phyloP scores from a whole-genome alignment of 2,888 invertebrate genomes.

The Ophraella communa region DNA sequence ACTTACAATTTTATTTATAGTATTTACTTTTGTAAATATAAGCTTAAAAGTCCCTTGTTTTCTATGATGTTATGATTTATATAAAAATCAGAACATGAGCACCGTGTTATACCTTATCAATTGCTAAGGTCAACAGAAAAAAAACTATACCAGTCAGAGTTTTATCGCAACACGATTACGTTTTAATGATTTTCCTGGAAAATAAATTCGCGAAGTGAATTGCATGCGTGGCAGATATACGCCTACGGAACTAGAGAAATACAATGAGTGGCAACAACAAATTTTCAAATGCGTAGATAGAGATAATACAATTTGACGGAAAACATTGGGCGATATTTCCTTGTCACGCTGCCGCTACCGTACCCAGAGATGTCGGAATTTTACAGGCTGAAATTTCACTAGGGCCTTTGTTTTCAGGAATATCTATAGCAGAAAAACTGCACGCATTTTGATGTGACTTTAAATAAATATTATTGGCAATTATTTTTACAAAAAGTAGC shows the following conservation, averaged over 20 bases:
- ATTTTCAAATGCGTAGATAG: constrained; percentile 25
- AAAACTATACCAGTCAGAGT: not conserved
- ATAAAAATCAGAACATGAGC: not conserved
- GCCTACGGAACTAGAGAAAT: constrained; percentile 27
- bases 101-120: not conserved
- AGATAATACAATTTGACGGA: constrained; percentile 27
- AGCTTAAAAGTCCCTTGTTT: too few relatives aligned
- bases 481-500: too few relatives aligned
- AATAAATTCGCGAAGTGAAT: constrained; percentile 12
- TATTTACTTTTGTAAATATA: too few relatives aligned
- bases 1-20: too few relatives aligned
- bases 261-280: constrained; percentile 20
- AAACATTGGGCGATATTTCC: constrained; percentile 48
- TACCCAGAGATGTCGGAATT: constrained; percentile 35
- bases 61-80: not conserved
- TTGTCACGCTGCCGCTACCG: constrained; percentile 43
- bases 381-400: constrained; percentile 29
- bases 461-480: too few relatives aligned
- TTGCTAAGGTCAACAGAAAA: not conserved
- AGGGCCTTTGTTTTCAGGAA: constrained; percentile 3
- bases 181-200: constrained; percentile 13
- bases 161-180: constrained; percentile 12
- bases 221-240: constrained; percentile 13
- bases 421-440: constrained; percentile 4
- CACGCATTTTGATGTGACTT: too few relatives aligned